Evolutionary conservation across 2,888 invertebrate species (phyloP).

Genomic region (Cylloceria caligata): DNA sequence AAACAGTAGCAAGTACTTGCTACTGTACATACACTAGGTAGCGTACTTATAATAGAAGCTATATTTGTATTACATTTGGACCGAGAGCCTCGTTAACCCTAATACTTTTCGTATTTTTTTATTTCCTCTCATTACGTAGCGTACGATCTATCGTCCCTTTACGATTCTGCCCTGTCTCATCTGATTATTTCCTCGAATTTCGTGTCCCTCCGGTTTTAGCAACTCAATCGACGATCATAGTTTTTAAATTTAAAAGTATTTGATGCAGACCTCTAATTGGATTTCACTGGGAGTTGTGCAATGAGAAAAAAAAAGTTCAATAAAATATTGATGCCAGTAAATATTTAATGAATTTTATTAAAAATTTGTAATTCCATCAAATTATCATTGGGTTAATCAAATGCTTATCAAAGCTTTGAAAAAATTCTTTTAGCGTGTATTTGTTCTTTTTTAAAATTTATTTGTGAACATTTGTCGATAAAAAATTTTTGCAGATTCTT

Average conservation of each 20-base stretch:
- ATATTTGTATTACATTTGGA: conserved; percentile 26
- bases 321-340: too few species aligned
- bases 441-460: too few species aligned
- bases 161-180: neutral
- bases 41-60: neutral
- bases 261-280: neutral
- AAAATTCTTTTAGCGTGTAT: too few species aligned
- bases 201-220: neutral
- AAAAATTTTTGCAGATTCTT: neutral
- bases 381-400: too few species aligned
- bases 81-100: neutral
- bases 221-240: neutral
- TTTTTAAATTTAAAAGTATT: neutral
- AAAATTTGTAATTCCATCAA: too few species aligned
- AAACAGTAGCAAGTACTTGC: conserved; percentile 48
- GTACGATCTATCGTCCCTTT: conserved; percentile 15
- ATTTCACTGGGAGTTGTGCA: neutral
- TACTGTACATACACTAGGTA: conserved; percentile 5
- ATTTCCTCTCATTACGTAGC: neutral
- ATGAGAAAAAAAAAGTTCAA: too few species aligned
- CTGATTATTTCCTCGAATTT: neutral
- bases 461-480: too few species aligned
- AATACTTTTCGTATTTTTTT: neutral
- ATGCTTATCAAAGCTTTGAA: too few species aligned
- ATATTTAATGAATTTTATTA: too few species aligned